Evolutionary conservation across 2,113 vertebrate species (phyloP).

Genomic region (Gorsachius goisagi): DNA sequence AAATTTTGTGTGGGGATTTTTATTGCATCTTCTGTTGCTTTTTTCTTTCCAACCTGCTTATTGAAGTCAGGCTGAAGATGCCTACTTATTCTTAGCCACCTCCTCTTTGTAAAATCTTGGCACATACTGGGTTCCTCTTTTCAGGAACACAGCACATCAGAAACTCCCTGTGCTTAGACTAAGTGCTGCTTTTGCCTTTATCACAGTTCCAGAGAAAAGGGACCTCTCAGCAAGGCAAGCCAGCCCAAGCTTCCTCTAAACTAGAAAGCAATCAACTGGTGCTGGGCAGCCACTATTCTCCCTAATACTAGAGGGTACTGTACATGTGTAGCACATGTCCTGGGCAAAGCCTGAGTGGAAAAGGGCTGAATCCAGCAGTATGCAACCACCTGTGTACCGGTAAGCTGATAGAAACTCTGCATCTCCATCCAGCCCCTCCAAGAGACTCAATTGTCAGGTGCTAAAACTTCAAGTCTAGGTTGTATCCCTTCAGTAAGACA

Average conservation of each 20-base stretch:
- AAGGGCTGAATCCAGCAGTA: not conserved
- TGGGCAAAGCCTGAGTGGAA: not conserved
- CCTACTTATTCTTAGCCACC: not conserved
- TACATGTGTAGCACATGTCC: not conserved
- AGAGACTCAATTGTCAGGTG: not conserved
- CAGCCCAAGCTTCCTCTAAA: not conserved
- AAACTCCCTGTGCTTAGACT: not conserved
- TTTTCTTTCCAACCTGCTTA: not conserved
- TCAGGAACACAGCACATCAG: not conserved
- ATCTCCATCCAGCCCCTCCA: not conserved
- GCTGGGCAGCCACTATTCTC: not conserved
- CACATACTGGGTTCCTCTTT: not conserved
- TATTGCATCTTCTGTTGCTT: not conserved
- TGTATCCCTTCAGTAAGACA: not conserved
- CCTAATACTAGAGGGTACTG: not conserved
- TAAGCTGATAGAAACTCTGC: not conserved
- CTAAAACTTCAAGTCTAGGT: not conserved
- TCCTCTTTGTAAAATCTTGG: not conserved
- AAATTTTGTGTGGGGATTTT: not conserved
- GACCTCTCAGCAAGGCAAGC: not conserved
- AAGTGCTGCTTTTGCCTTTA: not conserved
- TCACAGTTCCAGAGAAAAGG: not conserved
- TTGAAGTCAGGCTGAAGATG: not conserved
- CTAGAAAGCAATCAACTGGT: not conserved
- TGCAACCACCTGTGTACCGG: not conserved